Evolutionary conservation across 2,888 invertebrate species (phyloP).

Genomic region (Rhagonycha fulva): DNA sequence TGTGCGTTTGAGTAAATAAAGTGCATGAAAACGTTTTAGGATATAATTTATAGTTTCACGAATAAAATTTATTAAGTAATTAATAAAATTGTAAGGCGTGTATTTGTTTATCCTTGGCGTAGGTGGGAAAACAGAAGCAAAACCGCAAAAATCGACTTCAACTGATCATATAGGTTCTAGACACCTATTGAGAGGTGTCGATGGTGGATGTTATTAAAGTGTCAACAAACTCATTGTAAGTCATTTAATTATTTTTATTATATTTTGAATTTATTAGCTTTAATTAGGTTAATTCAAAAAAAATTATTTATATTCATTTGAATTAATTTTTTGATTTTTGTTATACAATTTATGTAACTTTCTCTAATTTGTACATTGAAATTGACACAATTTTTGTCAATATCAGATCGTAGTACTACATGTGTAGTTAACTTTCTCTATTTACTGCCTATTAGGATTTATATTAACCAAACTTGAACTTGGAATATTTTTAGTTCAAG

Average conservation of each 20-base stretch:
- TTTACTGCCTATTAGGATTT: not conserved
- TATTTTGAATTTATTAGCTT: not conserved
- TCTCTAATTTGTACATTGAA: not conserved
- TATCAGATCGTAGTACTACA: not conserved
- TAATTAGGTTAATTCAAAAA: not conserved
- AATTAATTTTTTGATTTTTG: not conserved
- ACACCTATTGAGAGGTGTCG: conserved; percentile 12
- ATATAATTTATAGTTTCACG: not conserved
- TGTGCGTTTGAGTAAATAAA: not conserved
- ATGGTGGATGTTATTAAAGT: not conserved
- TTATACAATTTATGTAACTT: not conserved
- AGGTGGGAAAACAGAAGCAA: conserved; percentile 21
- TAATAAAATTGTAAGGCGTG: conserved; percentile 15
- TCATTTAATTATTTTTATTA: not conserved
- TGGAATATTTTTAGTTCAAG: not conserved
- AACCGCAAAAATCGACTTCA: conserved; percentile 12
- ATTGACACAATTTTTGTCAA: not conserved
- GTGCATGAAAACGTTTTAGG: not conserved
- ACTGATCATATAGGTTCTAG: conserved; percentile 12
- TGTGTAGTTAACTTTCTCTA: not conserved
- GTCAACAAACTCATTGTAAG: not conserved
- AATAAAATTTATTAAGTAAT: not conserved
- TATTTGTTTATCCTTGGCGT: conserved; percentile 3
- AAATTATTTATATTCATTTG: not conserved
- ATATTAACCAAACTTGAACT: not conserved